phyloP scores from a whole-genome alignment of 2,888 invertebrate species.

The Acheta domesticus region DNA sequence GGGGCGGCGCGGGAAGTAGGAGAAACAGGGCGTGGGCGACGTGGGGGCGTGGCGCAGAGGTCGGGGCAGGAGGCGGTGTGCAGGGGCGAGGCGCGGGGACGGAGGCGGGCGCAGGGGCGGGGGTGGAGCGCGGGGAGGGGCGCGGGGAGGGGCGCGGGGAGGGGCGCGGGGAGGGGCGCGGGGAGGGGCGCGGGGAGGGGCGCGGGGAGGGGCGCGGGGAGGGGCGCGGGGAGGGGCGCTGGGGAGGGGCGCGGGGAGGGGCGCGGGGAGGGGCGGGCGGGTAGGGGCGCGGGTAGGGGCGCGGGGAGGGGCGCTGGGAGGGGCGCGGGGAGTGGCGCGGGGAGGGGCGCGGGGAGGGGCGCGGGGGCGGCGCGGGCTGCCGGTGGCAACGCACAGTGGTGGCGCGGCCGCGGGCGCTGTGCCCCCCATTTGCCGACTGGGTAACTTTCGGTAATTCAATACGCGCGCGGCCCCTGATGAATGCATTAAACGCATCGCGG shows the following conservation, averaged over 20 bases:
- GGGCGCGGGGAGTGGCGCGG: background rate
- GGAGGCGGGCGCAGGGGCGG: too few relatives aligned
- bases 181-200: background rate
- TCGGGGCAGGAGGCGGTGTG: too few relatives aligned
- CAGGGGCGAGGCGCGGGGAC: too few relatives aligned
- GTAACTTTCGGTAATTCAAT: constrained; percentile 18
- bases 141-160: too few relatives aligned
- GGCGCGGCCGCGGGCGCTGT: background rate
- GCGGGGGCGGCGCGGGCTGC: background rate
- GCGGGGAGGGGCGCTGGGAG: background rate
- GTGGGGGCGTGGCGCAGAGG: too few relatives aligned
- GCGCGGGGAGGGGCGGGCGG: background rate
- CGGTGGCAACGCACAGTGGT: background rate
- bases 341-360: background rate
- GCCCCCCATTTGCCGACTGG: background rate
- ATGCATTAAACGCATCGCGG: background rate
- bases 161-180: background rate
- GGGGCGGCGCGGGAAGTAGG: too few relatives aligned
- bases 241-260: too few relatives aligned
- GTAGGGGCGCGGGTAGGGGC: background rate
- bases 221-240: too few relatives aligned
- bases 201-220: too few relatives aligned
- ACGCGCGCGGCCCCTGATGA: background rate
- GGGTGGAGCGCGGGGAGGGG: too few relatives aligned
- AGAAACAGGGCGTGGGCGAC: too few relatives aligned